Conservation (phyloP, 2,888 invertebrate genomes). For the Lingula anatina region DNA sequence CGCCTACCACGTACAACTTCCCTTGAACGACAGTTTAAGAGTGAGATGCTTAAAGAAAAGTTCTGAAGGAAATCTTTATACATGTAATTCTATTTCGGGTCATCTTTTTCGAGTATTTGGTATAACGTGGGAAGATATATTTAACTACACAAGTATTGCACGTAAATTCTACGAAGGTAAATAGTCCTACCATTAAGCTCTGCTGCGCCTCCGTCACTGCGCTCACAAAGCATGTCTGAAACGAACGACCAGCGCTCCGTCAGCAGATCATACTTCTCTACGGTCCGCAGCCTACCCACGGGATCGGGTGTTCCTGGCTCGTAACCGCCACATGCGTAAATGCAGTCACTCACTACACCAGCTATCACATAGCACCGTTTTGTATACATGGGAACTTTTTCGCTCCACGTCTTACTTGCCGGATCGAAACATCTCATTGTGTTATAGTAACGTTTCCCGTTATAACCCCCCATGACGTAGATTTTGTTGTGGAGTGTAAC, state of each 20-base stretch:
- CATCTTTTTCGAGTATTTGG: too few relatives aligned
- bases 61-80: too few relatives aligned
- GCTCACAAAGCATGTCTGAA: slow-evolving; percentile 70
- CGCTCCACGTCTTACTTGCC: slow-evolving; percentile 42
- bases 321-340: slow-evolving; percentile 53
- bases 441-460: slow-evolving; percentile 53
- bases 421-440: slow-evolving; percentile 49
- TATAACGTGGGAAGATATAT: too few relatives aligned
- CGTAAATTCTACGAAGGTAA: too few relatives aligned
- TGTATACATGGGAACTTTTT: slow-evolving; percentile 54
- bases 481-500: slow-evolving; percentile 42
- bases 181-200: too few relatives aligned
- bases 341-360: slow-evolving; percentile 31
- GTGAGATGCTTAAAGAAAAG: too few relatives aligned
- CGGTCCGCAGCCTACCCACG: slow-evolving; percentile 78
- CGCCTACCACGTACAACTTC: slow-evolving; percentile 13
- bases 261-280: slow-evolving; percentile 75
- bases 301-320: too few relatives aligned
- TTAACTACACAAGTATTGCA: too few relatives aligned
- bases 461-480: slow-evolving; percentile 56
- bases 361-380: slow-evolving; percentile 64
- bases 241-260: slow-evolving; percentile 78
- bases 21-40: too few relatives aligned
- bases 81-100: too few relatives aligned
- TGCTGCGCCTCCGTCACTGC: slow-evolving; percentile 76